Evolutionary conservation across 2,888 invertebrate genomes (phyloP), one percentile per base, ranked within the genome.

Genomic region (Flexamia atlantica): DNA sequence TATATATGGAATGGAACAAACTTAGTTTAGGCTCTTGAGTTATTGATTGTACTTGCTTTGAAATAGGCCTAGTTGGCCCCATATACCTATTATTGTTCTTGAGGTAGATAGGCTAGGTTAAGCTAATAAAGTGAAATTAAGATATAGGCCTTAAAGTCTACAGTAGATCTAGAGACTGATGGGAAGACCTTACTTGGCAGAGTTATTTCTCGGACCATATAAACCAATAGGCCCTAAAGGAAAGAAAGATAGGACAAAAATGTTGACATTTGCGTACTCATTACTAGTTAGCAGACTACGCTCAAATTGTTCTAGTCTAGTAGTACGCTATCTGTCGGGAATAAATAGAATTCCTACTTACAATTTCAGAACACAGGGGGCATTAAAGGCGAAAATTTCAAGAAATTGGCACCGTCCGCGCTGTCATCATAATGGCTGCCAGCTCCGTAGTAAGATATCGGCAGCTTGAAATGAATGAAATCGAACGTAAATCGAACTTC

Each of bases 401-500:
- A 90, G 91, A 92, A 93, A 92, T 93, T 92, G 93, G 93, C 93
- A 93, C 93, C 90, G 93, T 91, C 92, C 93, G 93, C 93, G 93
- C 93, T 93, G 93, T 92, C 92, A 92, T 93, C 93, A 93, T 84
- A 84, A 86, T 86, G 86, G 86, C 85, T 84, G 28, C 83, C 42
- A 64, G 53, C 64, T 64, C 57, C 25, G 23, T 3, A 64, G 64
- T 30, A 30, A 30, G 64, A 30, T 28, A 28, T 64, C 25, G 64
- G 64, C 30, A 30, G 64, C 64, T 64, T 12, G 12, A 10, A 30
- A 28, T 25, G 28, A 5, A 64, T 1, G n/a, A 64, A 28, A 64
- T 30, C 14, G 64, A 0, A 30, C 25, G 3, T 32, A 40, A 72
- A 9, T 68, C 14, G 2, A 30, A 68, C 68, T 10, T 20, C 23